Percentiles rank a stretch among this genome's conserved stretches.
These are phyloP conservation scores for Oncopodura yosiiana DNA, from an alignment of 1,140 invertebrate species.

Conservation along the genomic window DNA sequence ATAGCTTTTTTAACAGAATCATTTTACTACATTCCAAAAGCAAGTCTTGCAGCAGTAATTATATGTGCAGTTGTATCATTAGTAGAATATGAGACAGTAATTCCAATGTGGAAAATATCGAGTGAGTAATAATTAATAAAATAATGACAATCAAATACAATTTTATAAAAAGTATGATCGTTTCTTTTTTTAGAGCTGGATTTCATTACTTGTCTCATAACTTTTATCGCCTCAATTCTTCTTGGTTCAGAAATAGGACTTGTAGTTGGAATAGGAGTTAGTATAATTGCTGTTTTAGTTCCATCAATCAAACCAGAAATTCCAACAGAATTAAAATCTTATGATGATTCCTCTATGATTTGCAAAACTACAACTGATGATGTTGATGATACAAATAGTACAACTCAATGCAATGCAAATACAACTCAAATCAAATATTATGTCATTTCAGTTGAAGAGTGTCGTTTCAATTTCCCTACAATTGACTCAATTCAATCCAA, in stretches of 20 bases:
- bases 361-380: too few species aligned
- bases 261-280: not conserved
- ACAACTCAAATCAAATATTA: too few species aligned
- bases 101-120: conserved; percentile 21
- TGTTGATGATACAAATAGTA: too few species aligned
- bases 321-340: not conserved
- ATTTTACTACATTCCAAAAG: conserved; percentile 78
- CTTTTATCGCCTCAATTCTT: not conserved
- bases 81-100: conserved; percentile 36
- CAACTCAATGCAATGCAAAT: too few species aligned
- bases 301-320: not conserved
- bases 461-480: too few species aligned
- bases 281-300: not conserved
- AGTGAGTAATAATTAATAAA: conserved; percentile 3
- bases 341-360: too few species aligned
- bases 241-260: conserved; percentile 1
- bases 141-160: not conserved
- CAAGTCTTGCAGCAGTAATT: conserved; percentile 59
- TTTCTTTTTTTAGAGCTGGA: conserved; percentile 1
- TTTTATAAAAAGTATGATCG: not conserved
- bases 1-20: conserved; percentile 69
- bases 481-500: too few species aligned
- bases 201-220: not conserved
- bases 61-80: conserved; percentile 38
- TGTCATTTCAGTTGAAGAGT: too few species aligned